Percentiles rank a stretch among this genome's conserved stretches.
These are phyloP conservation scores for Campaea margaritaria DNA, from an alignment of 2,888 invertebrate genomes.

Conservation along the genomic window DNA sequence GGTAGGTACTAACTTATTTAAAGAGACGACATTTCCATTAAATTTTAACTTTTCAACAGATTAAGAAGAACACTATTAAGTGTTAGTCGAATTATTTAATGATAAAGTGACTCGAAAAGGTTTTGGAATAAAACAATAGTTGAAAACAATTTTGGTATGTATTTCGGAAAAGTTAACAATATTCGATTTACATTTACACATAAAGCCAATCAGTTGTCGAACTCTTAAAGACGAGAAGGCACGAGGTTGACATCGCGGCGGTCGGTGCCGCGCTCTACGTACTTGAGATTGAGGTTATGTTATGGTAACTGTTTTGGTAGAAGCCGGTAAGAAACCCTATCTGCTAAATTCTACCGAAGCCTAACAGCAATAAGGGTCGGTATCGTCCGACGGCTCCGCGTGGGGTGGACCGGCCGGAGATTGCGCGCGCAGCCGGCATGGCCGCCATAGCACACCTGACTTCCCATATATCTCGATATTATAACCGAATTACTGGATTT, in stretches of 20 bases:
- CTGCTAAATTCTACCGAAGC: constrained; percentile 65
- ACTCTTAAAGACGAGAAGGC: constrained; percentile 44
- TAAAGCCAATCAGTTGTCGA: constrained; percentile 66
- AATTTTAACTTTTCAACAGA: constrained; percentile 7
- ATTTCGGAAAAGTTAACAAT: constrained; percentile 67
- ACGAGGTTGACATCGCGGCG: constrained; percentile 57
- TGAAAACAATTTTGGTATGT: constrained; percentile 61
- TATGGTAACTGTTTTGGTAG: constrained; percentile 79
- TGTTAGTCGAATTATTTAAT: neutral
- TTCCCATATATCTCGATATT: constrained; percentile 73
- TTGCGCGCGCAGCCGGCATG: constrained; percentile 84
- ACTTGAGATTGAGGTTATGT: constrained; percentile 82
- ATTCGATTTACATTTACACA: constrained; percentile 47
- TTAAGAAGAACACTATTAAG: too few relatives aligned
- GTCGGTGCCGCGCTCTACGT: constrained; percentile 73
- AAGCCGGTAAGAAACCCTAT: constrained; percentile 65
- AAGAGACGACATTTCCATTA: neutral
- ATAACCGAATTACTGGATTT: constrained; percentile 71
- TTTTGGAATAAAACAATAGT: constrained; percentile 76
- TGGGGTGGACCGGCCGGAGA: constrained; percentile 65
- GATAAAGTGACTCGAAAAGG: constrained; percentile 44
- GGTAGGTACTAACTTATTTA: neutral
- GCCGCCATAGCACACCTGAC: constrained; percentile 81
- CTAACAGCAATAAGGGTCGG: constrained; percentile 65
- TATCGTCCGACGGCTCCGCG: constrained; percentile 63